phyloP scores from a whole-genome alignment of 2,888 invertebrate genomes.

The Tetragonisca angustula region DNA sequence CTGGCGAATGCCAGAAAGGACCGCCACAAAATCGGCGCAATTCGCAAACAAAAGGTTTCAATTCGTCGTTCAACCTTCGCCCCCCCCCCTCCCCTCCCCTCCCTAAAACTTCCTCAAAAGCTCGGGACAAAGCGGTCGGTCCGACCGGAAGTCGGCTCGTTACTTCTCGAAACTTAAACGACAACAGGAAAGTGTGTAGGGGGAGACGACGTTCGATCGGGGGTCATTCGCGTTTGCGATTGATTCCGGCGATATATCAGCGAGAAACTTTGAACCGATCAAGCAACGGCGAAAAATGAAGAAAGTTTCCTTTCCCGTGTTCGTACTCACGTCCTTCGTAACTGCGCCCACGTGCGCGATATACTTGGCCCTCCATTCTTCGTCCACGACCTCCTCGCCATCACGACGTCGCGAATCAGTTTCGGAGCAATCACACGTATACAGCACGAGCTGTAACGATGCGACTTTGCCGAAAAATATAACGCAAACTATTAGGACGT shows the following conservation, averaged over 20 bases:
- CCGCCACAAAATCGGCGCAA: background rate
- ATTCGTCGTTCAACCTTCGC: background rate
- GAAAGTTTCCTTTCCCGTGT: constrained; percentile 77
- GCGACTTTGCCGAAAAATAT: background rate
- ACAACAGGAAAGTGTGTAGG: background rate
- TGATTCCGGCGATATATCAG: constrained; percentile 81
- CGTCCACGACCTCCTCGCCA: constrained; percentile 16
- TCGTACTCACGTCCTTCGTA: constrained; percentile 64
- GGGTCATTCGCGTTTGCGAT: constrained; percentile 76
- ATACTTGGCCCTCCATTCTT: constrained; percentile 64
- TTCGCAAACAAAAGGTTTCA: background rate
- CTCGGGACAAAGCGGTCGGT: background rate
- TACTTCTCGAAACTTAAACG: background rate
- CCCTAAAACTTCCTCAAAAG: background rate
- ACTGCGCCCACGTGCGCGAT: constrained; percentile 75
- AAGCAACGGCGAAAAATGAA: constrained; percentile 79
- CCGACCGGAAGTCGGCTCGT: background rate
- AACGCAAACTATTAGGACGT: background rate
- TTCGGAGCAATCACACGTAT: constrained; percentile 20
- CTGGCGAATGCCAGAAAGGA: background rate
- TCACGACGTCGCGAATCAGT: constrained; percentile 1
- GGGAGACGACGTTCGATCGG: background rate
- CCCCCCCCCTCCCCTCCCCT: too few relatives aligned
- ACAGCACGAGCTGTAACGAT: background rate
- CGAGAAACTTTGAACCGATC: constrained; percentile 75